Base-by-base conservation (phyloP, 2,797 vertebrate species). In the Acipenser oxyrinchus region DNA sequence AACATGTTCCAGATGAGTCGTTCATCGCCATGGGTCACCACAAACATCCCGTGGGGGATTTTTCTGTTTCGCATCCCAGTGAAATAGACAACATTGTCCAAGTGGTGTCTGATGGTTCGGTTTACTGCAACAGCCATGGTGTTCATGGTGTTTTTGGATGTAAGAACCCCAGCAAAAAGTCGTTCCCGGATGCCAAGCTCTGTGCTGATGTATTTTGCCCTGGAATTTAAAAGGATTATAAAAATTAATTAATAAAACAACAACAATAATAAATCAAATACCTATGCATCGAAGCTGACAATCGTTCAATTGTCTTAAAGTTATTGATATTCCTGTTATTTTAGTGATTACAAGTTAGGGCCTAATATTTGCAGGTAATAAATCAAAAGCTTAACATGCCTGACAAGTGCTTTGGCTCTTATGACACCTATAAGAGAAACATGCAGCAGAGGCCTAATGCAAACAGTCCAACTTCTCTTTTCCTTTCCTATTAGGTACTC, bases 1-100 rank as follows among this genome's bases (percentile, higher is more conserved):
- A 93, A 96, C 93, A 99, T 95, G 88, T 94, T 97, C 87, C 94
- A 95, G 48, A 97, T 93, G 61, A 90, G 92, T 10, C 92, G 82
- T 75, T 98, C 96, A 0, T 99, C 95, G 0, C 94, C 93, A 2
- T 97, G 93, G 0, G 93, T 90, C 68, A 99, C 91, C 67, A 99
- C 92, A 0, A 88, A 83, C 96, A 99, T 98, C 77, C 95, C 97
- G 0, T 94, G 93, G 1, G 96, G 97, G 69, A 91, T 84, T 82
- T 95, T 93, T 72, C 92, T 93, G 75, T 90, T 92, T 60, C 90
- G 89, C 0, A 79, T 87, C 74, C 94, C 93, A 0, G 94, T 97
- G 83, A 99, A 96, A 84, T 95, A 99, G 71, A 97, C 85, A 65
- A 97, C 89, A 0, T 86, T 86, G 72, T 97, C 94, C 73, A 99